A percentile compares a stretch with the other conserved stretches of the same genome.
Evolutionary conservation across 2,797 vertebrate genomes (phyloP).

Genomic region (Mionectes olivaceus): DNA sequence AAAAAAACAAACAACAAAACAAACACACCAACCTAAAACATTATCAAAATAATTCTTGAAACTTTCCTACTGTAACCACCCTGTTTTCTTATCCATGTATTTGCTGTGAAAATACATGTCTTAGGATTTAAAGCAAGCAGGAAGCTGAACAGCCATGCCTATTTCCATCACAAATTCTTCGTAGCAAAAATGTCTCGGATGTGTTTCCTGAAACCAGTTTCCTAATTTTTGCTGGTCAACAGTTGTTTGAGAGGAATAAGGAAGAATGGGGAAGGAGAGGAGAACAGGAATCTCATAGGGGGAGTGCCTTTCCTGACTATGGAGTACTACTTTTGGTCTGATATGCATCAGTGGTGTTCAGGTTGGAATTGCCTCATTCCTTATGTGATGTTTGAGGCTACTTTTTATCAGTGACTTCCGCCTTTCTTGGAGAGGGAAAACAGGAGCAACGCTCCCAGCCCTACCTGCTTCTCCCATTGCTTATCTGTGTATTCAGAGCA

Average conservation of each 20-base stretch:
- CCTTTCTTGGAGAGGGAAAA: neutral
- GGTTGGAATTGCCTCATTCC: neutral
- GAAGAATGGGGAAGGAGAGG: neutral
- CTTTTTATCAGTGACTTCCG: neutral
- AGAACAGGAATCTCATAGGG: neutral
- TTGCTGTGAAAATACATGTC: neutral
- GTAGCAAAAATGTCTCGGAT: neutral
- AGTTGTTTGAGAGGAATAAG: neutral
- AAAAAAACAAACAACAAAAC: neutral
- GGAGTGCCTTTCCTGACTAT: neutral
- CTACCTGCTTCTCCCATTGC: neutral
- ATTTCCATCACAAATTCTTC: slow-evolving; percentile 34
- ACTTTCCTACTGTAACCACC: neutral
- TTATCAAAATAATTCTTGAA: neutral
- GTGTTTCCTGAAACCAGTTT: slow-evolving; percentile 19
- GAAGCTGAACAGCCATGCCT: neutral
- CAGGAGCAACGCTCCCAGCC: neutral
- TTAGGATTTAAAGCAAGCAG: slow-evolving; percentile 1
- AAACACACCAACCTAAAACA: neutral
- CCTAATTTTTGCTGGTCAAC: neutral
- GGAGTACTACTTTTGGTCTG: neutral
- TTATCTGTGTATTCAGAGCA: neutral
- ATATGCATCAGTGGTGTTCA: neutral
- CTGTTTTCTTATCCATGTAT: neutral
- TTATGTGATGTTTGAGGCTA: neutral